These are phyloP conservation scores for Eulithis prunata DNA, from an alignment of 2,888 invertebrate species.

Conservation along the genomic window DNA sequence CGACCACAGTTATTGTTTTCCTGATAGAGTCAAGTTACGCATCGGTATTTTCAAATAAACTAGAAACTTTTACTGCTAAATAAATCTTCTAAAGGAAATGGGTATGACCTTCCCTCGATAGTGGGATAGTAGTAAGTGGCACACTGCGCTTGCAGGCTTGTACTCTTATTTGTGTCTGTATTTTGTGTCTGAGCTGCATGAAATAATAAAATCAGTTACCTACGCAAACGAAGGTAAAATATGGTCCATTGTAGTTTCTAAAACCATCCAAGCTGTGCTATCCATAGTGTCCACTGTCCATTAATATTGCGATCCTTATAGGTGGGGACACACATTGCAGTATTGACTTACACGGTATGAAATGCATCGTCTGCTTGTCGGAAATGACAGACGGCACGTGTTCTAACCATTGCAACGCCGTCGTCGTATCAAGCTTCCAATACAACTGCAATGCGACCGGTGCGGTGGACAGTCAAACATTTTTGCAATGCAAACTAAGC, in stretches of 20 bases:
- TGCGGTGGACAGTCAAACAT: background rate
- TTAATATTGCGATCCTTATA: background rate
- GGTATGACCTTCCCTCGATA: too few relatives aligned
- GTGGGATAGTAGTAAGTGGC: too few relatives aligned
- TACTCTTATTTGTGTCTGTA: too few relatives aligned
- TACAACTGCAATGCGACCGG: too few relatives aligned
- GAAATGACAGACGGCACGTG: background rate
- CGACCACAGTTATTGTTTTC: conserved; percentile 46
- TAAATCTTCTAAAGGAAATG: too few relatives aligned
- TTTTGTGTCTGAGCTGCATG: too few relatives aligned
- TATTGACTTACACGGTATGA: background rate
- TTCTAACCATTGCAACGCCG: background rate
- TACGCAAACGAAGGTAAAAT: background rate
- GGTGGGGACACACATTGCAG: too few relatives aligned
- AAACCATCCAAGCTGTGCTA: conserved; percentile 26
- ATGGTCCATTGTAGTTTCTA: conserved; percentile 41
- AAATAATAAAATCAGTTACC: background rate
- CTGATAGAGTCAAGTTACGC: conserved; percentile 57
- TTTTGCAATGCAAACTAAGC: background rate
- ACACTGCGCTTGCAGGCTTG: too few relatives aligned
- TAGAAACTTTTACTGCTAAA: too few relatives aligned
- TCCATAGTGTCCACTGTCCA: conserved; percentile 5
- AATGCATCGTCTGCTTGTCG: background rate
- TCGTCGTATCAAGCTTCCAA: background rate
- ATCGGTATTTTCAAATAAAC: conserved; percentile 48